A percentile compares a stretch with the other conserved stretches of the same genome.
Conservation (phyloP, 1,140 invertebrate species). For the Gryllus bimaculatus region DNA sequence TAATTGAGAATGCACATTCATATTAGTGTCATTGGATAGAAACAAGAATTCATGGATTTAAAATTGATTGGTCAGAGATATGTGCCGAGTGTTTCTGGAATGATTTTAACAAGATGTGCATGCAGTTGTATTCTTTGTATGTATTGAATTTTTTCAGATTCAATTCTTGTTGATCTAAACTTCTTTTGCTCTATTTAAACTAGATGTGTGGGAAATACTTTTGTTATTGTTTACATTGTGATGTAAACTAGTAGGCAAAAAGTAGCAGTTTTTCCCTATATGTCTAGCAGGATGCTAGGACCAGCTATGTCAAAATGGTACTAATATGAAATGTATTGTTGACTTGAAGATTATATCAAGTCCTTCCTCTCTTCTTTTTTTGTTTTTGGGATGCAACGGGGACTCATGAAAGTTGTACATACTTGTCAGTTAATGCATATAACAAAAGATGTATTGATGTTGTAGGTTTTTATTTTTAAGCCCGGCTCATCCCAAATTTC, state of each 20-base stretch:
- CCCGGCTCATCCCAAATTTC: not conserved
- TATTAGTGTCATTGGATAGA: not conserved
- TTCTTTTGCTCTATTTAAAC: not conserved
- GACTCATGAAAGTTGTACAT: not conserved
- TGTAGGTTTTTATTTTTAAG: not conserved
- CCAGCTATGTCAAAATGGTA: slow-evolving; percentile 4
- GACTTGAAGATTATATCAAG: not conserved
- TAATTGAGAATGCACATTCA: not conserved
- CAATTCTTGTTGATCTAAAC: not conserved
- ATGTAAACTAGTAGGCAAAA: not conserved
- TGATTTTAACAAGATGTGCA: not conserved
- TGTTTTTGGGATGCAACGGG: not conserved
- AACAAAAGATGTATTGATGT: not conserved
- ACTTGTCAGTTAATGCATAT: not conserved
- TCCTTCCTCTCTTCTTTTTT: not conserved
- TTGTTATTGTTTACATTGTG: not conserved
- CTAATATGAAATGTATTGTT: not conserved
- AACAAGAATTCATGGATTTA: not conserved
- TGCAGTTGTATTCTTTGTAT: slow-evolving; percentile 5
- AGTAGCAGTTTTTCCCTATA: not conserved
- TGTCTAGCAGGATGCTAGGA: slow-evolving; percentile 3
- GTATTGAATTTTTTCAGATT: slow-evolving; percentile 2
- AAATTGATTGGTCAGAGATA: not conserved
- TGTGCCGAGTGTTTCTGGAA: not conserved
- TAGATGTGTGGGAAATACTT: slow-evolving; percentile 1